These are phyloP conservation scores for Oryzias curvinotus DNA, from an alignment of 2,113 vertebrate species.

Conservation along the genomic window DNA sequence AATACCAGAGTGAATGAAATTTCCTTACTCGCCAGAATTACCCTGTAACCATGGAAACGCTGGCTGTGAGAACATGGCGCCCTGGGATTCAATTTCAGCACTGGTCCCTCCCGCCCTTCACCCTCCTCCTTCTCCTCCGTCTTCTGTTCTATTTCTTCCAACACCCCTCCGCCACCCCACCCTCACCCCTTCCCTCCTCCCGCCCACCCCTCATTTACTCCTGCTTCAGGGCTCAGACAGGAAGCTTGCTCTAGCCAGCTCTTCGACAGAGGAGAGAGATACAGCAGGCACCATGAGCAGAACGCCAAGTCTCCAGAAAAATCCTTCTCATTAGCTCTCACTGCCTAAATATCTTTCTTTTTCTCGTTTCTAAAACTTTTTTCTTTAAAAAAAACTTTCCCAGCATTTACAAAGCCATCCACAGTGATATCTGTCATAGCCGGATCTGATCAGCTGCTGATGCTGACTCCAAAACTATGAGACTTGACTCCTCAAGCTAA, in stretches of 20 bases:
- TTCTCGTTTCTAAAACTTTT: conserved; percentile 38
- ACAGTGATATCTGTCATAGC: conserved; percentile 21
- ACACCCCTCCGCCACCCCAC: conserved; percentile 34
- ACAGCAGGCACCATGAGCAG: conserved; percentile 69
- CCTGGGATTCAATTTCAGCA: conserved; percentile 77
- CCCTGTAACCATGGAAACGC: conserved; percentile 82
- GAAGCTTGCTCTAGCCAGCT: conserved; percentile 76
- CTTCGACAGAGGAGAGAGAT: conserved; percentile 64
- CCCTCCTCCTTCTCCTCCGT: conserved; percentile 56
- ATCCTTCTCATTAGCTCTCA: conserved; percentile 76
- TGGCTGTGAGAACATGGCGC: conserved; percentile 80
- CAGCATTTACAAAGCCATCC: conserved; percentile 32
- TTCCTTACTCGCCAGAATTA: conserved; percentile 83
- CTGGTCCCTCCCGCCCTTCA: conserved; percentile 56
- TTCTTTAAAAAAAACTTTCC: conserved; percentile 23
- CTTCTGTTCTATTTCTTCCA: conserved; percentile 65
- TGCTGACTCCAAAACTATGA: conserved; percentile 37
- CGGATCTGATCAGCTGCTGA: background rate
- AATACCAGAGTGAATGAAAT: conserved; percentile 79
- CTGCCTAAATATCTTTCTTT: conserved; percentile 49
- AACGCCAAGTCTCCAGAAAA: conserved; percentile 76
- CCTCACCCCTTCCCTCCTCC: background rate
- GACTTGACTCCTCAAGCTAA: conserved; percentile 9
- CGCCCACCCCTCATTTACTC: conserved; percentile 66
- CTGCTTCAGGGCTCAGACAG: conserved; percentile 80